These are phyloP conservation scores for Platyrinchus mystaceus DNA, from an alignment of 2,797 vertebrate genomes.

Conservation along the genomic window DNA sequence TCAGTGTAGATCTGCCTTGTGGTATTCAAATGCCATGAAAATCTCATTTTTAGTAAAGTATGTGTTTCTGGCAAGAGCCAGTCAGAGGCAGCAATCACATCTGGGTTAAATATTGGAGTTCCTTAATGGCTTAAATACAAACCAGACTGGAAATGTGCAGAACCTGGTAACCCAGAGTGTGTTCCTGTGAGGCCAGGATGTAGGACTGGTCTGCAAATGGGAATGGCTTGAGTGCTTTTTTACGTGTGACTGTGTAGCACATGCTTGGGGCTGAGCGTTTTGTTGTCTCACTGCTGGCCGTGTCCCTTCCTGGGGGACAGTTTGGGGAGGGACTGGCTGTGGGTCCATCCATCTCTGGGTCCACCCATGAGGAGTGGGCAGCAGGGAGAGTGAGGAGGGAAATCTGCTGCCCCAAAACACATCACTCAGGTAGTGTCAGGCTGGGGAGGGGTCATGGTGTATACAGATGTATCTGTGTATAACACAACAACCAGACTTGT, in stretches of 20 bases:
- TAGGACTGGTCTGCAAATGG: neutral
- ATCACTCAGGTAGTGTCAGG: neutral
- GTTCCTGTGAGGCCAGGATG: neutral
- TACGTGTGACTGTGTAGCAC: neutral
- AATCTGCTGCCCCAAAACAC: neutral
- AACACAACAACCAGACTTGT: neutral
- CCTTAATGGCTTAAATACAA: conserved; percentile 3
- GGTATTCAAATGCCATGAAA: neutral
- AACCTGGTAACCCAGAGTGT: neutral
- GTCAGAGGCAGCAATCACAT: conserved; percentile 23
- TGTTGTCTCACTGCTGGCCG: accelerated
- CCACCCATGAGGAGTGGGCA: neutral
- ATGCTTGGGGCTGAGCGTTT: neutral
- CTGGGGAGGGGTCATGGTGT: neutral
- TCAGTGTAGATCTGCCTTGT: neutral
- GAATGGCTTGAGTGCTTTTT: neutral
- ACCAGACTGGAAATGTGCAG: conserved; percentile 18
- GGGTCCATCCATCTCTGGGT: neutral
- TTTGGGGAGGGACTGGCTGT: neutral
- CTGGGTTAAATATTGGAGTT: conserved; percentile 33
- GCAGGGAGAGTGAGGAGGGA: neutral
- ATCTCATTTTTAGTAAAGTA: conserved; percentile 4
- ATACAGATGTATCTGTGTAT: neutral
- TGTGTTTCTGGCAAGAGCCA: conserved; percentile 24
- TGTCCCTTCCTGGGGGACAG: neutral